Percentiles rank a stretch among this genome's conserved stretches.
These are phyloP conservation scores for Taurulus bubalis DNA, from an alignment of 2,113 vertebrate species.

Conservation along the genomic window DNA sequence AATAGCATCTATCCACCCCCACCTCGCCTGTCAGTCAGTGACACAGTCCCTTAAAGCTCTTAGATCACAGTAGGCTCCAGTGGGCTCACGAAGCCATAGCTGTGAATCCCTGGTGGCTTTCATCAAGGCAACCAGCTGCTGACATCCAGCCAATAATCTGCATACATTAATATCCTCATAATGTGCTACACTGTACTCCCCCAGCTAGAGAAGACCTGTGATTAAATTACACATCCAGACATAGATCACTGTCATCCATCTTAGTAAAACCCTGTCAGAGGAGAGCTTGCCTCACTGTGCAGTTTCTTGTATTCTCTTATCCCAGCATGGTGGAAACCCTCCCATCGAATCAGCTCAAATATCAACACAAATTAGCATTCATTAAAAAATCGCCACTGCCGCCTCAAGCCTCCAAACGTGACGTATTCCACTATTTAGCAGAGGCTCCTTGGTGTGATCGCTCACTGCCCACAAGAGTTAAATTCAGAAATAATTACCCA, in stretches of 20 bases:
- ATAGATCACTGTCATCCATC: conserved; percentile 72
- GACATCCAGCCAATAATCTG: conserved; percentile 65
- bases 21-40: conserved; percentile 50
- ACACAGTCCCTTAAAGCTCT: conserved; percentile 22
- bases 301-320: conserved; percentile 2
- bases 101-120: conserved; percentile 44
- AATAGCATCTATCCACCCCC: conserved; percentile 33
- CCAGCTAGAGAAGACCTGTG: conserved; percentile 55
- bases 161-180: conserved; percentile 71
- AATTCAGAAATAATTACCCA: conserved; percentile 82
- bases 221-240: conserved; percentile 75
- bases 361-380: conserved; percentile 66
- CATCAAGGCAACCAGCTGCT: conserved; percentile 55
- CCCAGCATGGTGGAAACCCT: conserved; percentile 37
- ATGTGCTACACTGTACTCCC: conserved; percentile 45
- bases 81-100: conserved; percentile 25
- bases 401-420: conserved; percentile 42
- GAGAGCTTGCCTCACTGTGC: conserved; percentile 23
- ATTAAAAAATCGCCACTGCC: conserved; percentile 47
- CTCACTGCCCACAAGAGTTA: conserved; percentile 67
- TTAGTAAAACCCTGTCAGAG: conserved; percentile 52
- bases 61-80: conserved; percentile 18
- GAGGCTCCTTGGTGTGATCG: conserved; percentile 43
- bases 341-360: conserved; percentile 59
- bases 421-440: conserved; percentile 53